Conservation (phyloP, 1,140 invertebrate genomes). For the Eciton burchellii region DNA sequence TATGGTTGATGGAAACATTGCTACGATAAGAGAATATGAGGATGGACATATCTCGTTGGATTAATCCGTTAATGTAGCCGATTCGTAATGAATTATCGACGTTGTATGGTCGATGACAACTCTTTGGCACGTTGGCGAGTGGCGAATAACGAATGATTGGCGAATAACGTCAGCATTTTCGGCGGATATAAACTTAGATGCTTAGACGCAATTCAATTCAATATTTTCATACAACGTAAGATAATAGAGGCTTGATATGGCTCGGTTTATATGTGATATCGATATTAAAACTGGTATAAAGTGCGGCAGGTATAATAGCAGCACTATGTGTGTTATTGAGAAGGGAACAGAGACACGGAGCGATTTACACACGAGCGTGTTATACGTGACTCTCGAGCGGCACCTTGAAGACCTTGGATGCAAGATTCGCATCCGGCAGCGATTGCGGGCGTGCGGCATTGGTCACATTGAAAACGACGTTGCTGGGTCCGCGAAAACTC, state of each 20-base stretch:
- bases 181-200: constrained; percentile 1
- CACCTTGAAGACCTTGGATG: constrained; percentile 86
- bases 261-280: constrained; percentile 49
- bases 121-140: constrained; percentile 60
- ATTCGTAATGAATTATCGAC: not conserved
- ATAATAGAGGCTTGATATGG: constrained; percentile 58
- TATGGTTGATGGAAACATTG: not conserved
- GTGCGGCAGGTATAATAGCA: constrained; percentile 1
- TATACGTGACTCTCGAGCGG: constrained; percentile 87
- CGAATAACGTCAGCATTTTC: constrained; percentile 31
- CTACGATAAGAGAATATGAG: not conserved
- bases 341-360: not conserved
- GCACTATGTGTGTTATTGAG: not conserved
- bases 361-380: constrained; percentile 47
- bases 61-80: not conserved
- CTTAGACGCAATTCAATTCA: constrained; percentile 7
- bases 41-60: not conserved
- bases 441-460: constrained; percentile 86
- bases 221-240: constrained; percentile 10
- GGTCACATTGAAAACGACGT: constrained; percentile 86
- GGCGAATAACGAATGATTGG: not conserved
- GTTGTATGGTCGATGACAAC: constrained; percentile 1
- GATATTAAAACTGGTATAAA: constrained; percentile 41
- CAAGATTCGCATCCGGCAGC: constrained; percentile 85
- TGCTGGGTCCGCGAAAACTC: constrained; percentile 85